phyloP scores from a whole-genome alignment of 2,113 vertebrate species.

The Nettapus auritus region DNA sequence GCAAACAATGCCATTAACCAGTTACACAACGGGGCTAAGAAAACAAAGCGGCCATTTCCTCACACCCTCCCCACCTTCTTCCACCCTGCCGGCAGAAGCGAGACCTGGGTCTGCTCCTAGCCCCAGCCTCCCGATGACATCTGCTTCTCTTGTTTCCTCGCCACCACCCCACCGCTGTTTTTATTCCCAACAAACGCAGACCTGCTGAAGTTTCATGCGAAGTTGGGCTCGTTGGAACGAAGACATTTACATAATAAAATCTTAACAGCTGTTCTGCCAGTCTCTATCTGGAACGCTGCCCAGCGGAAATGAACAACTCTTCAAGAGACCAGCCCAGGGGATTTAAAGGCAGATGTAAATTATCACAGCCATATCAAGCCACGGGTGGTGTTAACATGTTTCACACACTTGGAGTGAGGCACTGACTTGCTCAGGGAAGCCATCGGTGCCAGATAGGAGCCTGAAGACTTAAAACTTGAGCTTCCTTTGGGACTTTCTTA shows the following conservation, averaged over 20 bases:
- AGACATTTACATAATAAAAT: slow-evolving; percentile 43
- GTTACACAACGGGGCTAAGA: slow-evolving; percentile 32
- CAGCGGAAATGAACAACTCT: slow-evolving; percentile 21
- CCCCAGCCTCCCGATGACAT: fast-evolving
- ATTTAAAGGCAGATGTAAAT: slow-evolving; percentile 42
- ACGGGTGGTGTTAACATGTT: not conserved
- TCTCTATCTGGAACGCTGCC: slow-evolving; percentile 23
- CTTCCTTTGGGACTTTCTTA: not conserved
- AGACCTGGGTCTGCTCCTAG: not conserved
- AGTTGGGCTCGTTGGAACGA: not conserved
- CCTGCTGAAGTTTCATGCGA: not conserved
- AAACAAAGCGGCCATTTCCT: slow-evolving; percentile 55
- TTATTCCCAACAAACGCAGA: not conserved
- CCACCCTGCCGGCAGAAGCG: not conserved
- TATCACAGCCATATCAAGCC: slow-evolving; percentile 26
- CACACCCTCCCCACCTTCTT: not conserved
- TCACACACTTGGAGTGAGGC: not conserved
- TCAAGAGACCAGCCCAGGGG: not conserved
- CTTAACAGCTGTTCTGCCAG: slow-evolving; percentile 32
- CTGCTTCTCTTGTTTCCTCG: not conserved
- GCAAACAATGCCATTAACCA: slow-evolving; percentile 49
- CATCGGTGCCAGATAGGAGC: not conserved
- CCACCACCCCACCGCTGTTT: not conserved
- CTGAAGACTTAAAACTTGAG: not conserved
- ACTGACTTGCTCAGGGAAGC: not conserved